phyloP scores from a whole-genome alignment of 1,140 invertebrate species.

The Heterodera schachtii region DNA sequence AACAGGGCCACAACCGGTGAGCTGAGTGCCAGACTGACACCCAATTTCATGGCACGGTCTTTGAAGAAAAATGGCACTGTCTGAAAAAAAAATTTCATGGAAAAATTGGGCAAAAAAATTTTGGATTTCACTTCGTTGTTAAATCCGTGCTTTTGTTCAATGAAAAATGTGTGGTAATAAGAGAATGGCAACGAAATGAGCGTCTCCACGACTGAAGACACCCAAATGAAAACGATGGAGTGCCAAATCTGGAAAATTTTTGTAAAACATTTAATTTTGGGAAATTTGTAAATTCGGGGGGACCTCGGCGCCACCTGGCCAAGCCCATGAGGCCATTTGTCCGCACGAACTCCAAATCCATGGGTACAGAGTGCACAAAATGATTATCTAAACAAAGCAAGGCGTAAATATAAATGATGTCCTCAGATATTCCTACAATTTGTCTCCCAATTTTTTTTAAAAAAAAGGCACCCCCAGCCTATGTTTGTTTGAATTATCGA shows the following conservation, averaged over 20 bases:
- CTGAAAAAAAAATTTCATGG: slow-evolving; percentile 69
- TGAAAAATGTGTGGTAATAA: slow-evolving; percentile 87
- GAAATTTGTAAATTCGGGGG: not conserved
- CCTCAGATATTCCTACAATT: too few relatives aligned
- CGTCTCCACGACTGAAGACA: slow-evolving; percentile 45
- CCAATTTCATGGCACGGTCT: slow-evolving; percentile 85
- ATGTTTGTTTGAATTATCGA: too few relatives aligned
- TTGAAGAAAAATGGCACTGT: slow-evolving; percentile 88
- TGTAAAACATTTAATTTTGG: not conserved
- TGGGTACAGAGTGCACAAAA: slow-evolving; percentile 49
- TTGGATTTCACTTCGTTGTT: slow-evolving; percentile 79
- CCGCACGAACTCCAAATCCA: slow-evolving; percentile 48
- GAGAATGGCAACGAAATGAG: slow-evolving; percentile 70
- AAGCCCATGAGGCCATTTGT: not conserved
- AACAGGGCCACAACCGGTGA: slow-evolving; percentile 79
- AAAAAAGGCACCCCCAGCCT: too few relatives aligned
- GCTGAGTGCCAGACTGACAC: slow-evolving; percentile 77
- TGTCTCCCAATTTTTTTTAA: too few relatives aligned
- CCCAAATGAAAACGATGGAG: slow-evolving; percentile 48
- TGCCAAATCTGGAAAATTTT: slow-evolving; percentile 52
- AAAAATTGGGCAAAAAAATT: not conserved
- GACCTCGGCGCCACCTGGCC: slow-evolving; percentile 46
- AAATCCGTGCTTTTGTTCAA: slow-evolving; percentile 96
- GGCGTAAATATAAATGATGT: too few relatives aligned
- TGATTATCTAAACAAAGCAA: slow-evolving; percentile 48